A percentile compares a stretch with the other conserved stretches of the same genome.
phyloP scores from a whole-genome alignment of 1,140 invertebrate species.

The Lycorma delicatula region DNA sequence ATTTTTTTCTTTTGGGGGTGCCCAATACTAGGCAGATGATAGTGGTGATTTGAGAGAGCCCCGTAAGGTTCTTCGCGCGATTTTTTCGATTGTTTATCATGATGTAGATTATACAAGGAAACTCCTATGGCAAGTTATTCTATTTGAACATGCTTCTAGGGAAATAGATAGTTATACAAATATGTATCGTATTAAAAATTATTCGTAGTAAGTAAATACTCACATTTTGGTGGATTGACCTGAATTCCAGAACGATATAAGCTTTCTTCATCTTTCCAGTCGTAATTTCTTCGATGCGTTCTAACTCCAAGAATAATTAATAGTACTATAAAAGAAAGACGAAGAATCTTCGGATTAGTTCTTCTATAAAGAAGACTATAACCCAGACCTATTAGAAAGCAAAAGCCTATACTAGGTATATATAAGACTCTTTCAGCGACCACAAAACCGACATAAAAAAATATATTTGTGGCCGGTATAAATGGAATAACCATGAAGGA shows the following conservation, averaged over 20 bases:
- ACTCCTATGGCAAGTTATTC: too few relatives aligned
- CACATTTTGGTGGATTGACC: constrained; percentile 97
- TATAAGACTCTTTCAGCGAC: constrained; percentile 93
- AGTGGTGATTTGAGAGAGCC: too few relatives aligned
- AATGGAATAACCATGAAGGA: constrained; percentile 82
- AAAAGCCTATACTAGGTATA: constrained; percentile 91
- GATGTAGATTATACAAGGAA: too few relatives aligned
- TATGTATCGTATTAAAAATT: too few relatives aligned
- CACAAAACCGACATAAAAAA: constrained; percentile 96
- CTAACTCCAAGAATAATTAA: constrained; percentile 62
- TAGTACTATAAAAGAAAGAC: constrained; percentile 40
- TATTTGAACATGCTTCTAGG: too few relatives aligned
- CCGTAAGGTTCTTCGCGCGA: too few relatives aligned
- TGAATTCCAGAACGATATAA: constrained; percentile 82
- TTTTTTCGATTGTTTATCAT: too few relatives aligned
- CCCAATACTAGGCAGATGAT: too few relatives aligned
- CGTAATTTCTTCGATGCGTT: constrained; percentile 74
- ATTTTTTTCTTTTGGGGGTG: too few relatives aligned
- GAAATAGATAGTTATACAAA: too few relatives aligned
- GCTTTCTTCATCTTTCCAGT: constrained; percentile 89
- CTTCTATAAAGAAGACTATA: constrained; percentile 31
- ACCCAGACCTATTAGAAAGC: constrained; percentile 73
- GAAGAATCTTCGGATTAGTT: constrained; percentile 30
- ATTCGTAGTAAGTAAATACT: too few relatives aligned
- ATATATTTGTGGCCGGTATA: constrained; percentile 84